Percentiles rank a stretch among this genome's conserved stretches.
phyloP scores from a whole-genome alignment of 2,797 vertebrate genomes.

The Tokudaia muenninki region DNA sequence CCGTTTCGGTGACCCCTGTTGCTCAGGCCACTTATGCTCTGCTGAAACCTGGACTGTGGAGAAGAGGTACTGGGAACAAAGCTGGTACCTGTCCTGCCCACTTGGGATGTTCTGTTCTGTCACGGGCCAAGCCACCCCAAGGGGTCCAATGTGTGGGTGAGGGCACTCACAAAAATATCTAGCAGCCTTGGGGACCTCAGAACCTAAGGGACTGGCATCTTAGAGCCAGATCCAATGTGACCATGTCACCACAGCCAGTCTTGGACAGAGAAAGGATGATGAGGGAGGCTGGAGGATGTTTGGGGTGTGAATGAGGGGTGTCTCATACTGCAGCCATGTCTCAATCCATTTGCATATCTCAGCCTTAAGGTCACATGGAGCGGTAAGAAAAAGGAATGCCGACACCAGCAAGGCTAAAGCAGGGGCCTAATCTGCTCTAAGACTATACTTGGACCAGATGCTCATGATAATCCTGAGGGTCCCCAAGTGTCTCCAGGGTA shows the following conservation, averaged over 20 bases:
- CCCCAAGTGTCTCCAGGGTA: not conserved
- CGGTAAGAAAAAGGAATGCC: not conserved
- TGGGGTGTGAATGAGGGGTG: not conserved
- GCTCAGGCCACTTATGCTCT: constrained; percentile 91
- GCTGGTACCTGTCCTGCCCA: constrained; percentile 91
- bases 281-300: not conserved
- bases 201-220: not conserved
- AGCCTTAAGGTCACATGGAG: not conserved
- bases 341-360: not conserved
- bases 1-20: constrained; percentile 92
- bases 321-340: not conserved
- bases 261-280: not conserved
- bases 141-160: constrained; percentile 91
- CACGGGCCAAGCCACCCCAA: constrained; percentile 89
- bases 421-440: not conserved
- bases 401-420: not conserved
- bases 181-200: not conserved
- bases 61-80: constrained; percentile 88
- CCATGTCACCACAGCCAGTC: not conserved
- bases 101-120: constrained; percentile 92
- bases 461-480: not conserved
- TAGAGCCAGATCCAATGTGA: not conserved
- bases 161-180: not conserved
- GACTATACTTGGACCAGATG: not conserved
- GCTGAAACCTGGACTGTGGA: constrained; percentile 92